phyloP scores from a whole-genome alignment of 2,113 vertebrate genomes.

The Galemys pyrenaicus region DNA sequence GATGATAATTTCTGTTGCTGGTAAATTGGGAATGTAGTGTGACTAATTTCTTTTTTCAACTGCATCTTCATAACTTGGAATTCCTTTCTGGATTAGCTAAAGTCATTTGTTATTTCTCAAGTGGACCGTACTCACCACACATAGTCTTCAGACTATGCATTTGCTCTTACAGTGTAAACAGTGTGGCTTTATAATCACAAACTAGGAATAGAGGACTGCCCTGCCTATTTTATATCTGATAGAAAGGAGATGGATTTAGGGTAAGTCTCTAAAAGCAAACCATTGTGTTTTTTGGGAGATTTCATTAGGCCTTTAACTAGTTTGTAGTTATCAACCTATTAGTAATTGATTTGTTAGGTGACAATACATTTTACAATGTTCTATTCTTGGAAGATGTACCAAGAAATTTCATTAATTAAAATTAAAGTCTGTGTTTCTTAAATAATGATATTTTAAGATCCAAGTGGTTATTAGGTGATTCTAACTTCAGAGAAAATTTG shows the following conservation, averaged over 20 bases:
- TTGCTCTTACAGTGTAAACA: background rate
- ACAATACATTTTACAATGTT: slow-evolving; percentile 24
- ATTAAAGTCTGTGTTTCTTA: background rate
- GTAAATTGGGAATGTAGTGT: no score
- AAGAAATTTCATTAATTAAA: slow-evolving; percentile 12
- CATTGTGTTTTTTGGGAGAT: background rate
- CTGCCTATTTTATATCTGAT: background rate
- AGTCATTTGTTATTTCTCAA: background rate
- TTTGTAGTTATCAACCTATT: background rate
- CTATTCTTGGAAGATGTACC: slow-evolving; percentile 4
- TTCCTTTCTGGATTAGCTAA: no score
- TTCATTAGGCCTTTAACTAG: background rate
- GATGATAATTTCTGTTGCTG: no score
- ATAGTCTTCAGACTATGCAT: background rate
- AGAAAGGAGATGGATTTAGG: background rate
- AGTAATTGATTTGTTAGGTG: background rate
- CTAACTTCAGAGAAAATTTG: background rate
- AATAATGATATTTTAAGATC: background rate
- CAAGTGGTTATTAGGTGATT: background rate
- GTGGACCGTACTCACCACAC: background rate
- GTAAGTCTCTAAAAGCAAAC: background rate
- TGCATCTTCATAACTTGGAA: no score
- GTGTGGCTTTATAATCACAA: background rate
- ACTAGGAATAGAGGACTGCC: background rate
- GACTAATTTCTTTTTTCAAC: no score